A percentile compares a stretch with the other conserved stretches of the same genome.
Conservation (phyloP, 2,113 vertebrate genomes). For the Phalacrocorax aristotelis region DNA sequence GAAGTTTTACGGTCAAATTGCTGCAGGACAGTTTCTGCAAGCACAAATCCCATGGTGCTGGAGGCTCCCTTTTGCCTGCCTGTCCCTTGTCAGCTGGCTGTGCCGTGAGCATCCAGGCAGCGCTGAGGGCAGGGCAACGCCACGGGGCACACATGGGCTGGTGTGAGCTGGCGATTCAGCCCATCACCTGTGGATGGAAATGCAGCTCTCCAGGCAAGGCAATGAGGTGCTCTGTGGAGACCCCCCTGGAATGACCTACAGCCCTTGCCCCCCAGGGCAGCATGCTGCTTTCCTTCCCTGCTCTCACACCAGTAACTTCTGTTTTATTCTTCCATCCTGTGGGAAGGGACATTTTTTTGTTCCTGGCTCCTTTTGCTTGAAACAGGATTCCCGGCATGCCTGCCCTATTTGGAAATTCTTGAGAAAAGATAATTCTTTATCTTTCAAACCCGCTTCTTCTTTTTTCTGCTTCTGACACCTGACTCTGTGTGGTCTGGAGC, state of each 20-base stretch:
- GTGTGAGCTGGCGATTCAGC: neutral
- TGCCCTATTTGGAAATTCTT: slow-evolving; percentile 56
- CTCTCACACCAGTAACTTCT: neutral
- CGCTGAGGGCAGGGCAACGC: neutral
- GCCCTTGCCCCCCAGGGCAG: neutral
- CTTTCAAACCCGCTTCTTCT: neutral
- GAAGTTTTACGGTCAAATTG: neutral
- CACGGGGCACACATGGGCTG: fast-evolving
- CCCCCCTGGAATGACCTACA: fast-evolving
- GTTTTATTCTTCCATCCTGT: neutral
- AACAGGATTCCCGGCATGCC: neutral
- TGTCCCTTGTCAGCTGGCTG: neutral
- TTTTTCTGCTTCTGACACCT: neutral
- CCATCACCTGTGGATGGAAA: neutral
- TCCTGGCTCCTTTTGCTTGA: neutral
- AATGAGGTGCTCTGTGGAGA: neutral
- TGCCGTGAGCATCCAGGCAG: neutral
- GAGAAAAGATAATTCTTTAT: neutral
- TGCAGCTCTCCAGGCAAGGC: neutral
- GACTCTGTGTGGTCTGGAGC: neutral
- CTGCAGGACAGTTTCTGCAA: neutral
- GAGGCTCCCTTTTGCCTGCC: neutral
- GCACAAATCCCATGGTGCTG: neutral
- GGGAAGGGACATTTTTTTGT: neutral
- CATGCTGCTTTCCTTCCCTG: neutral